Evolutionary conservation across 2,797 vertebrate species (phyloP).

Genomic region (Enteromius paludinosus): DNA sequence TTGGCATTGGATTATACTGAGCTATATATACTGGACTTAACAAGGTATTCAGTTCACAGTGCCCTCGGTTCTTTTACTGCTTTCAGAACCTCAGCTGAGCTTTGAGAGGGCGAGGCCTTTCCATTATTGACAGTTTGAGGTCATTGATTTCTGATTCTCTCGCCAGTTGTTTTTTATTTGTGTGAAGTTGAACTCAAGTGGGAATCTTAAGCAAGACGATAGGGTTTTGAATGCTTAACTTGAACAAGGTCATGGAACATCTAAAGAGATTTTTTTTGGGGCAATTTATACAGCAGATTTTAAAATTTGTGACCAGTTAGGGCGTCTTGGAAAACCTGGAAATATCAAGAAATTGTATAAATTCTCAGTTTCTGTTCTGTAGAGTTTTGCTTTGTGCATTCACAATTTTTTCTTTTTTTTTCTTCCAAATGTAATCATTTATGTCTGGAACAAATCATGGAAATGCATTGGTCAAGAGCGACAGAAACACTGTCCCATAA

Average conservation of each 20-base stretch:
- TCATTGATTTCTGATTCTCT: conserved; percentile 41
- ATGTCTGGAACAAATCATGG: not conserved
- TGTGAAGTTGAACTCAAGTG: not conserved
- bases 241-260: not conserved
- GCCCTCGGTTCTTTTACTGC: conserved; percentile 58
- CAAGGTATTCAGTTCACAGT: conserved; percentile 30
- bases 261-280: not conserved
- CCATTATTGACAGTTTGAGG: conserved; percentile 44
- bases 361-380: not conserved
- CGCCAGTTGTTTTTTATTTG: not conserved
- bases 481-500: not conserved
- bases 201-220: conserved; percentile 14
- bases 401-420: not conserved
- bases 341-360: not conserved
- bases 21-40: conserved; percentile 28
- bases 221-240: conserved; percentile 1
- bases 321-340: not conserved
- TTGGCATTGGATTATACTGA: conserved; percentile 27
- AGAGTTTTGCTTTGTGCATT: not conserved
- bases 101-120: conserved; percentile 3
- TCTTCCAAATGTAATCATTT: not conserved
- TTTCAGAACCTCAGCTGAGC: conserved; percentile 57
- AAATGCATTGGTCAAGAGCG: not conserved
- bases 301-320: not conserved
- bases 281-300: not conserved